Conservation (phyloP, 2,113 vertebrate species). For the Oryzias melastigma region DNA sequence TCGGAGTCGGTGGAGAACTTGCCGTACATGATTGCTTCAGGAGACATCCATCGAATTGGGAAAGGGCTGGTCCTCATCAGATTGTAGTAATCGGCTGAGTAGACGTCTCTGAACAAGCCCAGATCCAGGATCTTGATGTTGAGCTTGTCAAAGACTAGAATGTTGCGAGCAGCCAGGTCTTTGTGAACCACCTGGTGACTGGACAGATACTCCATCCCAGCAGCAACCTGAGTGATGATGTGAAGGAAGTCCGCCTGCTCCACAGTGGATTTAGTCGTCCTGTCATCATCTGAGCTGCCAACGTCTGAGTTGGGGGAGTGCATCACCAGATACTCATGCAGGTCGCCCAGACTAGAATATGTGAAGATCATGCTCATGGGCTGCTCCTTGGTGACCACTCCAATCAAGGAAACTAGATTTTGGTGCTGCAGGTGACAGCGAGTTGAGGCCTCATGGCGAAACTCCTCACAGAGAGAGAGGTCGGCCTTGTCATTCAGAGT, state of each 20-base stretch:
- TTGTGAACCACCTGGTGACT: conserved; percentile 92
- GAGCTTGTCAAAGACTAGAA: conserved; percentile 92
- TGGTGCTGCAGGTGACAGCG: conserved; percentile 90
- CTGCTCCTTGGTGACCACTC: conserved; percentile 90
- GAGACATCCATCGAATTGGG: conserved; percentile 96
- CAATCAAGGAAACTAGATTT: conserved; percentile 88
- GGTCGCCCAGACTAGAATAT: conserved; percentile 88
- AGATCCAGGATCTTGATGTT: conserved; percentile 91
- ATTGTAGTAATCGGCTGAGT: conserved; percentile 95
- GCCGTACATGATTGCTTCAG: conserved; percentile 92
- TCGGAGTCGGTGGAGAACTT: conserved; percentile 95
- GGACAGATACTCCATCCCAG: conserved; percentile 96
- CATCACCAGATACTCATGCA: conserved; percentile 95
- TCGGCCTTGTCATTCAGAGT: conserved; percentile 95
- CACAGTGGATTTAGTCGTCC: conserved; percentile 89
- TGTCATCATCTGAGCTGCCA: conserved; percentile 92
- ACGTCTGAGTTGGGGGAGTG: conserved; percentile 93
- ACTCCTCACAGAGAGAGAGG: conserved; percentile 87
- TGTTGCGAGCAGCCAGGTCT: conserved; percentile 93
- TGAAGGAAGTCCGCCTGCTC: conserved; percentile 94
- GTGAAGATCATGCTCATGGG: conserved; percentile 93
- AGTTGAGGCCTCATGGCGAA: conserved; percentile 89
- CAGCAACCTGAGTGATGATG: conserved; percentile 88
- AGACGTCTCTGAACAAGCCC: conserved; percentile 93
- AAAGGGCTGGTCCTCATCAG: conserved; percentile 85